A percentile compares a stretch with the other conserved stretches of the same genome.
Conservation (phyloP, 1,140 invertebrate species). For the Acyrthosiphon pisum region DNA sequence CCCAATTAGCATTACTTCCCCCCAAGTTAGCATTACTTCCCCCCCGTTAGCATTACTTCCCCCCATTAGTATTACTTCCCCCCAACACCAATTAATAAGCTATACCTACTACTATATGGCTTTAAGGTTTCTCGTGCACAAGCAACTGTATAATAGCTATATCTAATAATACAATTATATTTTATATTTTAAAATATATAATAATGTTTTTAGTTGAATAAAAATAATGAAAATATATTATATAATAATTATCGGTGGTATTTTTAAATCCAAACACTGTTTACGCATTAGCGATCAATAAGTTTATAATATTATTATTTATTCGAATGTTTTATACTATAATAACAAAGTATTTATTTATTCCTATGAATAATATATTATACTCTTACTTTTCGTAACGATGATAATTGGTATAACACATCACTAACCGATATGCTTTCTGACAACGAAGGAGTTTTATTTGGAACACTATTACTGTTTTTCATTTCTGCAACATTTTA, state of each 20-base stretch:
- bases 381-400: constrained; percentile 44
- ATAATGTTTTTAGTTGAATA: not conserved
- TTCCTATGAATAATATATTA: not conserved
- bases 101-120: not conserved
- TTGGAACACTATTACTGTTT: not conserved
- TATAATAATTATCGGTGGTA: not conserved
- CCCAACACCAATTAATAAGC: too few relatives aligned
- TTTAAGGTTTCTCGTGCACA: not conserved
- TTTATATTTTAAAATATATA: not conserved
- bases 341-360: not conserved
- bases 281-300: not conserved
- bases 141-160: not conserved
- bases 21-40: too few relatives aligned
- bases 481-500: constrained; percentile 44
- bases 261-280: not conserved
- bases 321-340: not conserved
- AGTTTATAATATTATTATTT: not conserved
- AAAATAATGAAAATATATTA: not conserved
- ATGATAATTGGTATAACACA: constrained; percentile 51
- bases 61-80: too few relatives aligned
- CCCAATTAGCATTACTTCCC: too few relatives aligned
- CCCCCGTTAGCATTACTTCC: too few relatives aligned
- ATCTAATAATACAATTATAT: not conserved
- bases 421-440: constrained; percentile 50
- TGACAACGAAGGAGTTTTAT: not conserved